Evolutionary conservation across 2,888 invertebrate genomes (phyloP).

Genomic region (Sarcophaga rosellei): DNA sequence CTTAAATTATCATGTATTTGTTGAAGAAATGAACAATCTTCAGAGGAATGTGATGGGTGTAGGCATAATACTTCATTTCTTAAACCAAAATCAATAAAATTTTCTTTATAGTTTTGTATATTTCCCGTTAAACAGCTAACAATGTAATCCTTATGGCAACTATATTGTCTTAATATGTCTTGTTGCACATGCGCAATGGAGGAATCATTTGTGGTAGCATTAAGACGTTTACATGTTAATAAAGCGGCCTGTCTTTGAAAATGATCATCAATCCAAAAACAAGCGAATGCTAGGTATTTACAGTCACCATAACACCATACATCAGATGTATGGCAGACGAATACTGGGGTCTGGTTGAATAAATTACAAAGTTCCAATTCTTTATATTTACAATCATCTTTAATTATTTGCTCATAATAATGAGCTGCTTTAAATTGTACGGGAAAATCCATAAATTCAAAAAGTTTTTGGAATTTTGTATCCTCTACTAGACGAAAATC

Average conservation of each 20-base stretch:
- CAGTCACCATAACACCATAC: slow-evolving; percentile 33
- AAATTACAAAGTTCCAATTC: slow-evolving; percentile 31
- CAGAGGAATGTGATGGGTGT: neutral
- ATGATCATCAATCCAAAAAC: slow-evolving; percentile 55
- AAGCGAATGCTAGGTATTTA: slow-evolving; percentile 49
- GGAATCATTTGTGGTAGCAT: neutral
- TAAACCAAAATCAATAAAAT: slow-evolving; percentile 46
- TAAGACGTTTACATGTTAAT: slow-evolving; percentile 37
- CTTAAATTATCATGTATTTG: slow-evolving; percentile 42
- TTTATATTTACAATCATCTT: slow-evolving; percentile 56
- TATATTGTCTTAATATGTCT: slow-evolving; percentile 23
- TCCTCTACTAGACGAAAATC: slow-evolving; percentile 34
- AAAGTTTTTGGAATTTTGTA: slow-evolving; percentile 40
- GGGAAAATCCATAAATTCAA: slow-evolving; percentile 36
- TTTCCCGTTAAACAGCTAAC: slow-evolving; percentile 29
- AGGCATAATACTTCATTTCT: slow-evolving; percentile 36
- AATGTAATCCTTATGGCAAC: slow-evolving; percentile 24
- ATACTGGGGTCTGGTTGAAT: slow-evolving; percentile 32
- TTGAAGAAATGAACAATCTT: neutral
- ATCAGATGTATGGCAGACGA: slow-evolving; percentile 31
- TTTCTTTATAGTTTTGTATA: slow-evolving; percentile 34
- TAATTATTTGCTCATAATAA: slow-evolving; percentile 47
- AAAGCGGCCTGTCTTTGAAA: slow-evolving; percentile 45
- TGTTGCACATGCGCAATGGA: slow-evolving; percentile 13
- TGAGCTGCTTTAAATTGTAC: slow-evolving; percentile 14